Conservation (phyloP, 2,797 vertebrate species). For the Gymnopithys bicolor region DNA sequence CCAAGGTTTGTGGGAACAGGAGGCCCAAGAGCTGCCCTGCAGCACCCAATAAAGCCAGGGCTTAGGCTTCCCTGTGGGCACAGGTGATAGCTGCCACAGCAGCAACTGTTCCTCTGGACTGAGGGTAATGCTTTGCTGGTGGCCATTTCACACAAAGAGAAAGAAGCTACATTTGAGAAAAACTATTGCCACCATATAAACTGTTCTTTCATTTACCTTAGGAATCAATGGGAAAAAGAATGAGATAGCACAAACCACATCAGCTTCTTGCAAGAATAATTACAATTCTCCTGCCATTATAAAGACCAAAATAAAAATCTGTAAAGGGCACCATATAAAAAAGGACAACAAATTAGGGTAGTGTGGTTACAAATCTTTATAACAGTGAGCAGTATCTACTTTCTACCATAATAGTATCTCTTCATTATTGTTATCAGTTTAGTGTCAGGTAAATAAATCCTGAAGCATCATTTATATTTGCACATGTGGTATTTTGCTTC, state of each 20-base stretch:
- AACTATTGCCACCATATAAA: background rate
- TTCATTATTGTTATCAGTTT: background rate
- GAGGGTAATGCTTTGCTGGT: background rate
- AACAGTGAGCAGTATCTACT: background rate
- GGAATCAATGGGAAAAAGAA: background rate
- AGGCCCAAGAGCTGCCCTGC: background rate
- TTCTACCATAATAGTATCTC: background rate
- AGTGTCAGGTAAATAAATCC: background rate
- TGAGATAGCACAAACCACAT: background rate
- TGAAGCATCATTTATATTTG: background rate
- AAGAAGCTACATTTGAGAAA: background rate
- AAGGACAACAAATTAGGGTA: background rate
- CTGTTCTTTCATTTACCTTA: background rate
- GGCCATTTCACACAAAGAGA: background rate
- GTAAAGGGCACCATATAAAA: background rate
- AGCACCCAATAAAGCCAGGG: background rate
- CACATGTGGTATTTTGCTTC: background rate
- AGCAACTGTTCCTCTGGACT: rapidly evolving
- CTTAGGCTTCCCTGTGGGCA: background rate
- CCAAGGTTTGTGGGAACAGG: background rate
- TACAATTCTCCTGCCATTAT: background rate
- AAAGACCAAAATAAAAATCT: background rate
- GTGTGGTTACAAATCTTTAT: background rate
- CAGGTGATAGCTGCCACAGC: background rate
- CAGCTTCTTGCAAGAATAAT: background rate